These are phyloP conservation scores for Drosophila algonquin DNA, from an alignment of 2,888 invertebrate genomes.

Conservation along the genomic window DNA sequence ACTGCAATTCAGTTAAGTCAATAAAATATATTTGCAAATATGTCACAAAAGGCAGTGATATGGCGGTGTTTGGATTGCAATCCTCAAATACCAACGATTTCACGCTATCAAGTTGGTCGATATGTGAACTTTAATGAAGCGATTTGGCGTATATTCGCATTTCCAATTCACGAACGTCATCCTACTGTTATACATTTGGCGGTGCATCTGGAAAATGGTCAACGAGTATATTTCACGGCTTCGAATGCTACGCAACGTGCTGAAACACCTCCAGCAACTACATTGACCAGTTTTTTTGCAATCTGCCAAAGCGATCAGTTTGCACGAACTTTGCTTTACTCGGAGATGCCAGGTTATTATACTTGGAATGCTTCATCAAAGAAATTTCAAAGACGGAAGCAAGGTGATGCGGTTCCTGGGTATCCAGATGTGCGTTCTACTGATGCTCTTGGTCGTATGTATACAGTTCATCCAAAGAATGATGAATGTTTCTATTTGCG, in stretches of 20 bases:
- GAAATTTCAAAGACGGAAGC: not conserved
- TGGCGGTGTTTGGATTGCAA: not conserved
- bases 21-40: no score
- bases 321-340: constrained; percentile 56
- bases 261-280: not conserved
- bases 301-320: no score
- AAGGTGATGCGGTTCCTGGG: not conserved
- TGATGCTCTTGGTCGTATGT: constrained; percentile 70
- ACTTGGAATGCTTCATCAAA: constrained; percentile 1
- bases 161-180: no score
- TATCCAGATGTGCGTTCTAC: not conserved
- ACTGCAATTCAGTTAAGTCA: no score
- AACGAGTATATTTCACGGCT: not conserved
- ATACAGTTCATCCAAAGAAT: constrained; percentile 78
- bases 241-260: constrained; percentile 7
- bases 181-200: no score
- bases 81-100: no score
- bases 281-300: no score
- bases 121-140: no score
- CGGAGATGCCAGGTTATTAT: not conserved
- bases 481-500: constrained; percentile 76
- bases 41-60: no score
- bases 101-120: no score
- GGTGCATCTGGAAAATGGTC: no score
- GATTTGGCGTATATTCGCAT: no score